Evolutionary conservation across 2,113 vertebrate genomes (phyloP), one percentile per base, ranked within the genome.

Genomic region (Nestor notabilis): DNA sequence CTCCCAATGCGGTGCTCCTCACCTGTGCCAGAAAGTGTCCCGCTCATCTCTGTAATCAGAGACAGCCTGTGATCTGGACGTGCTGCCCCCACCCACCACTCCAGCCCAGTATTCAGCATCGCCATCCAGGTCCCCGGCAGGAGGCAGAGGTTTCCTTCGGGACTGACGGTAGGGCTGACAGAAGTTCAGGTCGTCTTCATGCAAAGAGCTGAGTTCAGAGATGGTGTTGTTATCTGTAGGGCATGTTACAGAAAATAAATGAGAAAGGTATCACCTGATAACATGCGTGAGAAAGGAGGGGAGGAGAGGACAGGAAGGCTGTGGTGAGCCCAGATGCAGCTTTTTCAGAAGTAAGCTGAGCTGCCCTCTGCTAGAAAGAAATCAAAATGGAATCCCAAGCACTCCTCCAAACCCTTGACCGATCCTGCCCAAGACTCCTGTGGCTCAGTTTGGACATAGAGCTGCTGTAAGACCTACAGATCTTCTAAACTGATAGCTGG

Each of bases 201-300:
- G 99, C 91, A 99, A 98, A 8, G 99, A 99, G 97, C 99, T 99
- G 90, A 99, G 98, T 95, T 99, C 99, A 5, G 99, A 99, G 50
- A 99, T 90, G 23, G 99, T 99, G 96, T 99, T 99, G 81, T 98
- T 98, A 95, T 99, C 99, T 99, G 97, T 29, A 93, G 84, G 60
- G 76, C 19, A 85, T 50, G n/a, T 64, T 21, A 47, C 55, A 70
- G 79, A n/a, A 39, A 28, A 80, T 31, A 80, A 75, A 44, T 20
- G 25, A 90, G 78, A 58, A 5, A 41, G 71, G 56, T 47, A 66
- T 19, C n/a, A 17, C 47, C 50, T 14, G 31, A 47, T 0, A 49
- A 55, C 24, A 25, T 4, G 8, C 12, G 21, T 17, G 7, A 90
- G 33, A 55, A 13, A 20, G 41, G 16, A 55, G 16, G 28, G 35